Evolutionary conservation across 2,888 invertebrate genomes (phyloP).

Genomic region (Clanis bilineata): DNA sequence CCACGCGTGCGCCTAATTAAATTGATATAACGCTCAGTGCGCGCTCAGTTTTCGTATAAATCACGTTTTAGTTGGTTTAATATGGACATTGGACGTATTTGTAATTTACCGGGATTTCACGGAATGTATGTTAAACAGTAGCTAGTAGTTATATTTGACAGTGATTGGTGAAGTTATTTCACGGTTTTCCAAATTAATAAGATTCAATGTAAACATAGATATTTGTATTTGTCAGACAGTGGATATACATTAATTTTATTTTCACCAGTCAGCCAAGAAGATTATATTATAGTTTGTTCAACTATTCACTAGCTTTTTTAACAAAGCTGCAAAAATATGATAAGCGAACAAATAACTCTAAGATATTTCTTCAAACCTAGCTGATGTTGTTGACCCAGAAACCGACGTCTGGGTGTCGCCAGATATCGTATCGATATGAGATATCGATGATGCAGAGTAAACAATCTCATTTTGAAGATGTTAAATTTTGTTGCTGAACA

Average conservation of each 20-base stretch:
- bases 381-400: constrained; percentile 5
- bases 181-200: too few relatives aligned
- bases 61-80: not conserved
- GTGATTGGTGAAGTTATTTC: too few relatives aligned
- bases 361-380: not conserved
- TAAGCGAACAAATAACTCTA: not conserved
- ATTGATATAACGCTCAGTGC: constrained; percentile 4
- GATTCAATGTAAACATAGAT: too few relatives aligned
- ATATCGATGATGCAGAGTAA: not conserved
- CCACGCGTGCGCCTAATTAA: constrained; percentile 11
- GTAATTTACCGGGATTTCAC: not conserved
- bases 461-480: not conserved
- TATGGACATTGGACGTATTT: constrained; percentile 1
- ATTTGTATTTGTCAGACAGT: too few relatives aligned
- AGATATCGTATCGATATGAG: constrained; percentile 1
- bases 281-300: too few relatives aligned
- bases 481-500: not conserved
- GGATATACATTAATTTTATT: too few relatives aligned
- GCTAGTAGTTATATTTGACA: not conserved
- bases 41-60: constrained; percentile 8
- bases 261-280: too few relatives aligned
- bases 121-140: not conserved
- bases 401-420: not conserved
- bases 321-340: too few relatives aligned
- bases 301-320: too few relatives aligned